Base-by-base conservation (phyloP, 2,888 invertebrate species). In the Leptopterna dolabrata region DNA sequence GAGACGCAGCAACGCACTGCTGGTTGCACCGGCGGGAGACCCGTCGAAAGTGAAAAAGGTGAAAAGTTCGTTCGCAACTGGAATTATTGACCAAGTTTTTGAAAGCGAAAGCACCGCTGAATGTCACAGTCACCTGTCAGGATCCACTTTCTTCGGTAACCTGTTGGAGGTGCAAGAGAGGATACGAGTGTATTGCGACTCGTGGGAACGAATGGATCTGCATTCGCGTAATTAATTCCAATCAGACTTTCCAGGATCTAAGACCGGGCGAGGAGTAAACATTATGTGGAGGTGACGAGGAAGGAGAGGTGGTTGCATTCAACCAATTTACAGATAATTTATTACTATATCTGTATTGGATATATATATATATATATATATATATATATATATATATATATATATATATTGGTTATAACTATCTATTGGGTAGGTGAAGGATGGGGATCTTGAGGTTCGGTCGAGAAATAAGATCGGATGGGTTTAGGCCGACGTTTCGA, bases 71-170 rank as follows among this genome's bases (percentile, higher is more conserved):
- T 36, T 27, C 16, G 73, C 73, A 29, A 73, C 73, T 81, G 29
- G 81, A 55, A 81, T 81, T 63, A 63, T 63, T 51, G 81, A 30
- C 81, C 81, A 81, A 81, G 81, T 81, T 81, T 78, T 55, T 81
- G 81, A 81, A 81, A 81, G 81, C 81, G 81, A 81, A 81, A 81
- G 81, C 47, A 51, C 47, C 29, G 78, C 41, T 81, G 81, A 81
- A 47, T 81, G 81, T 81, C 81, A 81, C 81, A 51, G 81, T 27
- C 81, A 55, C 51, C 51, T 81, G 81, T 81, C 81, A 81, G 81
- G 81, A 19, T 45, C 81, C 13, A 47, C 81, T 81, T 81, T 81
- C 81, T 81, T 81, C 51, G 55, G 55, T 29, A 81, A 30, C 81
- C 51, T n/a, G 45, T 81, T 27, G 51, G 30, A 36, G 13, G 29